Evolutionary conservation across 2,888 invertebrate species (phyloP), one percentile per base, ranked within the genome.

Genomic region (Thumatha senex): DNA sequence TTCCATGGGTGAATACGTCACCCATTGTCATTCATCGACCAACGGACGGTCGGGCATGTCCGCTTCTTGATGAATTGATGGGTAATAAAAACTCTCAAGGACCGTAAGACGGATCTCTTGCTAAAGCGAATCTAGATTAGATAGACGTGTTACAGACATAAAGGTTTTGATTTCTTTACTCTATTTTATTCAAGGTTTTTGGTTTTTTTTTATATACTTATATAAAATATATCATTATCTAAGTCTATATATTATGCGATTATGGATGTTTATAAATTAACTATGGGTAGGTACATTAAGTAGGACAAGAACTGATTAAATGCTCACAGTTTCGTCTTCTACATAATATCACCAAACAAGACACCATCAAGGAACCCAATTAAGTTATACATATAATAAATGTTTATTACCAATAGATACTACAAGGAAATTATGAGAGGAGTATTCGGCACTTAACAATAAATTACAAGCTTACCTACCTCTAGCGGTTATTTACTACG

Each of bases 1-100:
- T 74, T 64, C 63, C 61, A 63, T 63, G 68, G 63, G 67, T 73
- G 66, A 70, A 68, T 59, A 65, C 65, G 70, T 70, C 68, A 70
- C 68, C 79, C 67, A 79, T 82, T 82, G 80, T 83, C 72, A 67
- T 70, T 34, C 42, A 45, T 42, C 45, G 45, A 61, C 65, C 67
- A 71, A 64, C 71, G 69, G 72, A 76, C 67, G 70, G 65, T 70
- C 71, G 70, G 72, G 77, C 75, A 75, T 76, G 76, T 80, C 74
- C 67, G 69, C 63, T 62, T 65, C 76, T 74, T 86, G 83, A 85
- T 82, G 78, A 81, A 85, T 85, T 76, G 74, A 77, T 73, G 65
- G 57, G 48, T 49, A 48, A 58, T 61, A 58, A 61, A 58, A 61
- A 53, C 56, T 57, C 41, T 65, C 51, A 63, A 61, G 48, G 58